Evolutionary conservation across 2,888 invertebrate genomes (phyloP), one percentile per base, ranked within the genome.

Genomic region (Lissonota sp.): DNA sequence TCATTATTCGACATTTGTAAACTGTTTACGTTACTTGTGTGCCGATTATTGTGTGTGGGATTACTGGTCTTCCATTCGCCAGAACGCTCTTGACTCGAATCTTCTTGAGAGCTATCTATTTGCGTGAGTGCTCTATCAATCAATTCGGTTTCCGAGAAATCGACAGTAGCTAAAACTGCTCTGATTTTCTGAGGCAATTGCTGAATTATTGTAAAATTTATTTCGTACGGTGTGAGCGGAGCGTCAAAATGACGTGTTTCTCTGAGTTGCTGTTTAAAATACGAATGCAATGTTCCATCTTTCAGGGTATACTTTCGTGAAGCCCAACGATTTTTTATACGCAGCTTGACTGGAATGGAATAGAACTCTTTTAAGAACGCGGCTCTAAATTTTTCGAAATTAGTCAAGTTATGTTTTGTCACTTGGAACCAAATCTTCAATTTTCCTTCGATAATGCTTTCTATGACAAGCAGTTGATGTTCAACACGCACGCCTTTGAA

Each of bases 281-380:
- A 80, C 5, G 67, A 55, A n/a, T 69, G 80, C 14, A 80, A 42
- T 4, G 46, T 62, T 6, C 77, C 77, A 14, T 73, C 80, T 26
- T 77, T 66, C 7, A 8, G 40, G 3, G 8, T 73, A 26, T 73
- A 80, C 1, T 37, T 49, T 4, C 74, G 62, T 49, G 70, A 40
- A 16, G 57, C 39, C 74, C 78, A 81, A 1, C 51, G 62, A 60
- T 58, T 63, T 62, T 78, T 78, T 14, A 51, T 37, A 5, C 64
- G 64, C 4, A 82, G 60, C 44, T 12, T 70, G 10, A 82, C 40
- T 0, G 82, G 79, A 0, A 82, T 62, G 7, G 79, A 82, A 10
- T 81, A 78, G 53, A 81, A 78, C 53, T 81, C 73, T 4, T 57
- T 60, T 6, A 58, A 7, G 40, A 78, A 81, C 5, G 57, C 73